Conservation (phyloP, 2,797 vertebrate species). For the Perodicticus potto region DNA sequence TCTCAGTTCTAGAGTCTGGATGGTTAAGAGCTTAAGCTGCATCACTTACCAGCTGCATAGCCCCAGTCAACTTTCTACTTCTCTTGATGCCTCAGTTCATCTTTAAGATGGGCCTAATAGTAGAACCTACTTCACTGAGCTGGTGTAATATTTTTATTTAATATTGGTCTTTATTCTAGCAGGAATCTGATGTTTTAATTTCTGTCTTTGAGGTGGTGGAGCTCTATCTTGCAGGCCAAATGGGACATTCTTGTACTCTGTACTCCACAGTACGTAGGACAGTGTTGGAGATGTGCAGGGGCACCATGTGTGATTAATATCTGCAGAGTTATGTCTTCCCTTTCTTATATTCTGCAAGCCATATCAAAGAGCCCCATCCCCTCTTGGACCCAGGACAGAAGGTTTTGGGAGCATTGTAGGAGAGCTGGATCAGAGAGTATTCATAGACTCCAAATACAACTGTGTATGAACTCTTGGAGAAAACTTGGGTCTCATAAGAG, state of each 20-base stretch:
- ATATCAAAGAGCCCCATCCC: background rate
- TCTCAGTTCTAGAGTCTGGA: background rate
- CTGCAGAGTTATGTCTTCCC: background rate
- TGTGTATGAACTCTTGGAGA: background rate
- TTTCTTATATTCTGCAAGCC: background rate
- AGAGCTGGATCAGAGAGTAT: background rate
- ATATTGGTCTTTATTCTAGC: constrained; percentile 3
- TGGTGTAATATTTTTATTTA: background rate
- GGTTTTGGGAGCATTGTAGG: background rate
- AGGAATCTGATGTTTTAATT: background rate
- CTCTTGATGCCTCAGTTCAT: background rate
- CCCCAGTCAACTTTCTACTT: background rate
- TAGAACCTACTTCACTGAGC: background rate
- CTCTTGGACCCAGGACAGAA: background rate
- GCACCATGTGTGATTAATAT: background rate
- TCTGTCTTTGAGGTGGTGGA: background rate
- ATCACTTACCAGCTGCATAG: background rate
- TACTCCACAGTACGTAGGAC: background rate
- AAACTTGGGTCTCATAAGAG: background rate
- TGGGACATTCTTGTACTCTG: background rate
- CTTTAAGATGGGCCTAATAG: background rate
- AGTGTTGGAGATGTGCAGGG: background rate
- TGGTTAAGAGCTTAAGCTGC: background rate
- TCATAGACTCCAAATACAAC: background rate
- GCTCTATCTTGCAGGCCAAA: background rate